Base-by-base conservation (phyloP, 1,140 invertebrate genomes). In the Goniozus legneri region DNA sequence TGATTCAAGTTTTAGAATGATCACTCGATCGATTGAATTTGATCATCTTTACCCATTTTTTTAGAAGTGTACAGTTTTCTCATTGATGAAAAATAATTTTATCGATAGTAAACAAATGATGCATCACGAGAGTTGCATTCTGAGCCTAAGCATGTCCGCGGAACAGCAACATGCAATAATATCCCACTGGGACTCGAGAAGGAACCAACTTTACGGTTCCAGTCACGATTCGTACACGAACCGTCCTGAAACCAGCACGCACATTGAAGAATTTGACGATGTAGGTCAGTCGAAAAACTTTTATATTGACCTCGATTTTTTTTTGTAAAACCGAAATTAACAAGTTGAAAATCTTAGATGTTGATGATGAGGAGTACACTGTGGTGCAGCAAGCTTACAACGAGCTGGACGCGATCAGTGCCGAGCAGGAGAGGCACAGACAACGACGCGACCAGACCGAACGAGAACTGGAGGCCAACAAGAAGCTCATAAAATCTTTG, bases 101-200 rank as follows among this genome's bases (percentile, higher is more conserved):
- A 40, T 52, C 54, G 53, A 35, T 44, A 82, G 81, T 33, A 79
- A 87, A 24, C 83, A 86, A 31, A 70, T 95, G 10, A 89, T 95
- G 82, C 91, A 94, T 67, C 79, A 93, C 4, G 91, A 93, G 63
- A 91, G 88, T 52, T 85, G 91, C 59, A 73, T 92, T 3, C 71
- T 94, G 52, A 86, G 88, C 1, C 71, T 94, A 34, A 89, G 88
- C 19, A 80, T 92, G 55, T 91, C 93, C 56, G 87, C 89, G 1
- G 88, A 94, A 62, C 81, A 89, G 32, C 89, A 92, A 58, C 88
- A 91, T 58, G 82, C 90, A 49, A 82, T 90, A 8, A 90, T 95
- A 24, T 89, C 86, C 2, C 89, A 92, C 57, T 91, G 87, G 88
- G 88, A 92, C 67, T 87, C 86, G 33, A 80, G 81, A 32, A 86